A percentile compares a stretch with the other conserved stretches of the same genome.
Conservation (phyloP, 1,140 invertebrate species). For the Drosophila novamexicana region DNA sequence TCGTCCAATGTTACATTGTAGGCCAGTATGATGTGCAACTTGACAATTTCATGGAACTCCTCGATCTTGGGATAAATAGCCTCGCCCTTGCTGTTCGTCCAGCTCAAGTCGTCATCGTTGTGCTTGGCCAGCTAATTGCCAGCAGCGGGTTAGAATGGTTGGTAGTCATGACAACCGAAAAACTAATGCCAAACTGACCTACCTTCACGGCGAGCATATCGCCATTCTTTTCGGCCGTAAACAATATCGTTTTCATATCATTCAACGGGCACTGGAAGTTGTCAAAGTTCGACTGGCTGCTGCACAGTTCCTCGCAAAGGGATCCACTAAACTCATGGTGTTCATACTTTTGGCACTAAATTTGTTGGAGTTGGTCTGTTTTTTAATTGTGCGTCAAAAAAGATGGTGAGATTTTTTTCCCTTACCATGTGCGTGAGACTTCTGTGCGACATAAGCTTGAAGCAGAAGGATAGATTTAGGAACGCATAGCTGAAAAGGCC, state of each 20-base stretch:
- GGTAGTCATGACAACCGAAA: slow-evolving; percentile 34
- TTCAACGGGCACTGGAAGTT: slow-evolving; percentile 76
- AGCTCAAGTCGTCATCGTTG: slow-evolving; percentile 72
- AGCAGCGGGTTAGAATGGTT: not conserved
- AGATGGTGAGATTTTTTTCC: too few relatives aligned
- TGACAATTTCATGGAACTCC: slow-evolving; percentile 80
- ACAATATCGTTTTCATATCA: slow-evolving; percentile 72
- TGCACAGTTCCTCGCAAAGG: slow-evolving; percentile 75
- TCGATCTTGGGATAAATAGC: slow-evolving; percentile 73
- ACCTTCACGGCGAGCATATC: slow-evolving; percentile 78
- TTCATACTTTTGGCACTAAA: slow-evolving; percentile 72
- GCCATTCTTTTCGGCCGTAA: slow-evolving; percentile 78
- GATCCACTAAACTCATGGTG: slow-evolving; percentile 74
- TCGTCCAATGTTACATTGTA: slow-evolving; percentile 83
- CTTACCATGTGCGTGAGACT: slow-evolving; percentile 76
- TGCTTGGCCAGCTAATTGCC: slow-evolving; percentile 64
- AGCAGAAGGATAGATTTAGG: slow-evolving; percentile 77
- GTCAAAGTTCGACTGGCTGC: slow-evolving; percentile 57
- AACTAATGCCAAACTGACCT: slow-evolving; percentile 44
- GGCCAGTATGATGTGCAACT: slow-evolving; percentile 74
- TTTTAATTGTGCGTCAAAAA: too few relatives aligned
- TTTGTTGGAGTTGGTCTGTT: too few relatives aligned
- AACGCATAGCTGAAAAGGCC: slow-evolving; percentile 78
- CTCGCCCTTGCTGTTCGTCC: slow-evolving; percentile 69
- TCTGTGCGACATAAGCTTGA: slow-evolving; percentile 77